Evolutionary conservation across 2,797 vertebrate species (phyloP), one percentile per base, ranked within the genome.

Genomic region (Gambusia yucatana): DNA sequence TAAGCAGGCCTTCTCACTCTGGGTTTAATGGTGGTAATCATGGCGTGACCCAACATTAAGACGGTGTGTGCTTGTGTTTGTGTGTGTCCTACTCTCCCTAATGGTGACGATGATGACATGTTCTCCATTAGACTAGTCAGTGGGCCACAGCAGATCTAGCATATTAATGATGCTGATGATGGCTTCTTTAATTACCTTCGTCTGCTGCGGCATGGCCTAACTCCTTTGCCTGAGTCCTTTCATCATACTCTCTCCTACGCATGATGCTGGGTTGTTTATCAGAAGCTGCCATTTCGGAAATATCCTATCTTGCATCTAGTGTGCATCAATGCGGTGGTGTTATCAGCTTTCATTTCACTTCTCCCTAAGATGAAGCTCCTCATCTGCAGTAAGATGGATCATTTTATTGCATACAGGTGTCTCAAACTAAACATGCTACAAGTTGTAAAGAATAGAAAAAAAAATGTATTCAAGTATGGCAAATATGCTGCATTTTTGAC

Each of bases 81-180:
- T 90, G 89, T 93, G 91, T 87, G 90, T 87, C 90, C 84, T 85
- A 82, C 90, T 94, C 92, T 91, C 89, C 87, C 91, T 95, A 94
- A 95, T 95, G 93, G 93, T 92, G 89, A 90, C 85, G 92, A 92
- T 93, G 93, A 94, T 95, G 93, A 95, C 94, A 95, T 94, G 91
- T 90, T 93, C 92, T 92, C 93, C 94, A 95, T 95, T 95, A 94
- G 93, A 92, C 91, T 89, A 92, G 92, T 92, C 94, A 93, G 93
- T 92, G 91, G 93, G 94, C 93, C 94, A 92, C 94, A 87, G 93
- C 92, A 93, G 93, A 94, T 90, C 92, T 94, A 93, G 91, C 93
- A 94, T 94, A 94, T 95, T 95, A 95, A 95, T 95, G 93, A 94
- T 90, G 91, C 92, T 94, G 92, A 94, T 94, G 93, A 95, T 95